Conservation (phyloP, 2,113 vertebrate species). For the Hyaena hyaena region DNA sequence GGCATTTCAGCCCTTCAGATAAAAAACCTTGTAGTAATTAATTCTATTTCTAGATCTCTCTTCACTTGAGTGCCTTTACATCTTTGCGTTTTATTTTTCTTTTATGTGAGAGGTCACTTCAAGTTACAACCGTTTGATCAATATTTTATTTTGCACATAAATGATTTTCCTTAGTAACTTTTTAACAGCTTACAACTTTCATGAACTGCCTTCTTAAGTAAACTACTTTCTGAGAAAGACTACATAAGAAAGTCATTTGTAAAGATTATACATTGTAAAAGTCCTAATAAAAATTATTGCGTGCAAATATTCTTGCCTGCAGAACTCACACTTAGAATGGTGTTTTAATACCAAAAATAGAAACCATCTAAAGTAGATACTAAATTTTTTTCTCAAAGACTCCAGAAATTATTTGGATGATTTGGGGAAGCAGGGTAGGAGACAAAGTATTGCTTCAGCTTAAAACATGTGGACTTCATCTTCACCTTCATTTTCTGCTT, state of each 20-base stretch:
- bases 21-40: conserved; percentile 54
- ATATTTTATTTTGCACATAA: conserved; percentile 79
- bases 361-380: neutral
- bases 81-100: conserved; percentile 70
- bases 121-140: conserved; percentile 71
- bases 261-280: conserved; percentile 48
- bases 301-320: conserved; percentile 50
- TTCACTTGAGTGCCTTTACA: conserved; percentile 65
- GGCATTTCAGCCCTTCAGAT: conserved; percentile 19
- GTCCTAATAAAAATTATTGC: conserved; percentile 51
- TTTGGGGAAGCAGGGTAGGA: neutral
- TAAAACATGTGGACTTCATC: neutral
- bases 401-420: neutral
- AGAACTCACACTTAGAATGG: conserved; percentile 44
- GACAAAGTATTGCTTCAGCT: neutral
- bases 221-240: conserved; percentile 63
- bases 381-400: neutral
- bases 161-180: conserved; percentile 73
- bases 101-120: conserved; percentile 65
- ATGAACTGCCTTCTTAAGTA: conserved; percentile 65
- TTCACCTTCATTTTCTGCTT: neutral
- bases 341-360: conserved; percentile 21
- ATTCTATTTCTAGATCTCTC: conserved; percentile 68
- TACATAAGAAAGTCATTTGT: conserved; percentile 45
- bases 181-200: conserved; percentile 70